Conservation (phyloP, 2,888 invertebrate species). For the Cyaniris semiargus region DNA sequence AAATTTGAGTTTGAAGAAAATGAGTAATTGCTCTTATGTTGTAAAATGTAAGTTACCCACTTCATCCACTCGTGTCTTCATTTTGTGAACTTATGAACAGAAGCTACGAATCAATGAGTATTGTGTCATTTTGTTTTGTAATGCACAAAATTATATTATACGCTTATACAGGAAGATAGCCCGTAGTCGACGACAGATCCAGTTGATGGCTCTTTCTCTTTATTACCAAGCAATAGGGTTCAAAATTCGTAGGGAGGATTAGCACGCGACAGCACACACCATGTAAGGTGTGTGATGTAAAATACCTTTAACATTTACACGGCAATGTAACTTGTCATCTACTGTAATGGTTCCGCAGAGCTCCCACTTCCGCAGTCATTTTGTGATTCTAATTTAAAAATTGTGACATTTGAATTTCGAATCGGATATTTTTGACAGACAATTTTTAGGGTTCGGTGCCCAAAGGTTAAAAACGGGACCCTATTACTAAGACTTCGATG, state of each 20-base stretch:
- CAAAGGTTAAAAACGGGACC: too few relatives aligned
- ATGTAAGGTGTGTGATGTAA: conserved; percentile 21
- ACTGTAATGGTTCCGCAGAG: conserved; percentile 1
- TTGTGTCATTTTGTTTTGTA: conserved; percentile 8
- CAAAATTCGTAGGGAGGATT: neutral
- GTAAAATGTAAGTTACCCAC: too few relatives aligned
- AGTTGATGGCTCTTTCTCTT: neutral
- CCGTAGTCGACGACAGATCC: neutral
- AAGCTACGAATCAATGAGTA: neutral
- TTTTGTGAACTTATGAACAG: neutral
- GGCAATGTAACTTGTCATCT: conserved; percentile 22
- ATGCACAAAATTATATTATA: neutral
- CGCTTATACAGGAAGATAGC: neutral
- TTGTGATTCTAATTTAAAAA: conserved; percentile 10
- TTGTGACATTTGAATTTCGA: neutral
- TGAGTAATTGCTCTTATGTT: too few relatives aligned
- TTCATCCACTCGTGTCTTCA: too few relatives aligned
- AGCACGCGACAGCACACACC: neutral
- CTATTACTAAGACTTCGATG: too few relatives aligned
- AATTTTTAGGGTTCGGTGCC: too few relatives aligned
- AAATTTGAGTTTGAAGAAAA: too few relatives aligned
- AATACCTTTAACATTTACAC: conserved; percentile 23
- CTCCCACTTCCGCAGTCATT: conserved; percentile 5
- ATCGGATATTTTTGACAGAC: neutral
- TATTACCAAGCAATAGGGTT: neutral